Evolutionary conservation across 1,140 invertebrate species (phyloP).

Genomic region (Hydropsyche tenuis): DNA sequence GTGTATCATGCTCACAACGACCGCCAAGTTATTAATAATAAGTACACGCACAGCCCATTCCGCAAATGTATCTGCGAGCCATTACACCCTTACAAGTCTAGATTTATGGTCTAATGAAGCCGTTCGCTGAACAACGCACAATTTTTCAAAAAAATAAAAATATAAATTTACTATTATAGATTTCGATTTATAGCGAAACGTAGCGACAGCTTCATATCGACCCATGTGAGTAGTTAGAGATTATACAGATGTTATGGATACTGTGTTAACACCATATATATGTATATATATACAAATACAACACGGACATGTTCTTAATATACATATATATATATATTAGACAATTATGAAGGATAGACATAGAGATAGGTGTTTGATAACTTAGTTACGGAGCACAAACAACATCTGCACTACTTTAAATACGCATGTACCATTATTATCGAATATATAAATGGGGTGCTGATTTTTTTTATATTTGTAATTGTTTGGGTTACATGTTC

Average conservation of each 20-base stretch:
- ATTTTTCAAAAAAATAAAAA: neutral
- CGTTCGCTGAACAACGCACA: neutral
- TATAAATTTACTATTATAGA: no score
- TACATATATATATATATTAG: slow-evolving; percentile 8
- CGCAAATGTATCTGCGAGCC: slow-evolving; percentile 27
- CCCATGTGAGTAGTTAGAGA: neutral
- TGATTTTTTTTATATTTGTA: neutral
- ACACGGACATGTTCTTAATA: neutral
- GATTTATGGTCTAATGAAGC: slow-evolving; percentile 3
- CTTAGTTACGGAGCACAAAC: slow-evolving; percentile 30
- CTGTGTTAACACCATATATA: slow-evolving; percentile 17
- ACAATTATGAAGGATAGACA: neutral
- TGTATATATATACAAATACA: neutral
- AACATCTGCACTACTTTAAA: slow-evolving; percentile 19
- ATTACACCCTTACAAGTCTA: slow-evolving; percentile 8
- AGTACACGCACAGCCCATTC: slow-evolving; percentile 34
- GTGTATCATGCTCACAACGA: slow-evolving; percentile 46
- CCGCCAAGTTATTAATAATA: slow-evolving; percentile 37
- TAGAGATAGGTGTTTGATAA: slow-evolving; percentile 3
- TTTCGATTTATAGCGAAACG: no score
- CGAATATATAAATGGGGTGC: neutral
- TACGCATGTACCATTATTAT: slow-evolving; percentile 16
- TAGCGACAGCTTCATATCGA: slow-evolving; percentile 3
- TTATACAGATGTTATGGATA: slow-evolving; percentile 3
- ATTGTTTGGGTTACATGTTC: slow-evolving; percentile 41